phyloP scores from a whole-genome alignment of 2,797 vertebrate genomes.

The Philypnodon macrostomus region DNA sequence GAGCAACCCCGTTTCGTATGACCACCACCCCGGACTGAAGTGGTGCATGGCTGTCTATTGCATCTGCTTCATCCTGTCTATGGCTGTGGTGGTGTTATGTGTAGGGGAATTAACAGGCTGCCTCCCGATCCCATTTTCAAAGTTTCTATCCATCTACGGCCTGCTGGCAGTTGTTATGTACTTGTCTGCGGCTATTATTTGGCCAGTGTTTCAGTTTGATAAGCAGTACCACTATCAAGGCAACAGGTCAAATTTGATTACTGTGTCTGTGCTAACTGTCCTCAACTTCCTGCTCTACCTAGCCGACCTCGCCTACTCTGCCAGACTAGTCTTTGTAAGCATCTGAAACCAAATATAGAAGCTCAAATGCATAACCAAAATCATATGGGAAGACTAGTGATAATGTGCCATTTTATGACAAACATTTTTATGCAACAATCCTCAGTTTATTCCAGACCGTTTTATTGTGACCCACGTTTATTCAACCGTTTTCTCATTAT shows the following conservation, averaged over 20 bases:
- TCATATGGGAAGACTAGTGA: too few species aligned
- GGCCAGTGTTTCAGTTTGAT: slow-evolving; percentile 86
- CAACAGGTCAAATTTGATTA: neutral
- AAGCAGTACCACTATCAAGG: fast-evolving
- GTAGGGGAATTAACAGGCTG: slow-evolving; percentile 83
- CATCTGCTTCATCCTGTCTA: slow-evolving; percentile 89
- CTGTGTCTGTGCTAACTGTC: slow-evolving; percentile 63
- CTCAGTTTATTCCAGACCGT: too few species aligned
- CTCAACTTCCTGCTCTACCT: slow-evolving; percentile 78
- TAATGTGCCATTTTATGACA: too few species aligned
- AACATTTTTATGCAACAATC: too few species aligned
- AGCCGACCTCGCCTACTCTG: slow-evolving; percentile 71
- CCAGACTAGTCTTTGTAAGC: slow-evolving; percentile 71
- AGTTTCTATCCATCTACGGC: slow-evolving; percentile 82
- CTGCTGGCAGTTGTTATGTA: slow-evolving; percentile 82
- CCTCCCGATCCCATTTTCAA: slow-evolving; percentile 83
- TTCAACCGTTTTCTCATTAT: too few species aligned
- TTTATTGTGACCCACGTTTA: too few species aligned
- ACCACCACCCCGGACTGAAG: slow-evolving; percentile 58
- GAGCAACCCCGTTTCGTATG: slow-evolving; percentile 61
- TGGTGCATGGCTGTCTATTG: slow-evolving; percentile 91
- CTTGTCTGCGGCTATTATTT: slow-evolving; percentile 80
- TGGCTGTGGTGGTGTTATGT: slow-evolving; percentile 82
- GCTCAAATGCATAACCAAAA: neutral
- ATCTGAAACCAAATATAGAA: slow-evolving; percentile 34